A percentile compares a stretch with the other conserved stretches of the same genome.
These are phyloP conservation scores for Eudemis profundana DNA, from an alignment of 2,888 invertebrate genomes.

Conservation along the genomic window DNA sequence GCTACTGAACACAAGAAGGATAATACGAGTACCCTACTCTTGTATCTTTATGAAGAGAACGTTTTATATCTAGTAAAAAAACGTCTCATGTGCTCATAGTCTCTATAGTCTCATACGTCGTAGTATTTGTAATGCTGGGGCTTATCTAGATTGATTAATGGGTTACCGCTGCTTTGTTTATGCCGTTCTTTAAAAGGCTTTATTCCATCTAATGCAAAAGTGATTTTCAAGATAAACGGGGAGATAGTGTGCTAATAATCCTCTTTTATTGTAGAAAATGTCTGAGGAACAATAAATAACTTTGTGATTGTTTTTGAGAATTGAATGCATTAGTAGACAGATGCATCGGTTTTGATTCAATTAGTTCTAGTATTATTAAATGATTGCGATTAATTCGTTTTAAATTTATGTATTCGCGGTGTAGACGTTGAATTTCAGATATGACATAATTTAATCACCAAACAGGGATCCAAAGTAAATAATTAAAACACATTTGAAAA, in stretches of 20 bases:
- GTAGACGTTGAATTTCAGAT: no score
- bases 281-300: not conserved
- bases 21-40: not conserved
- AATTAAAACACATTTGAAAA: no score
- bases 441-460: no score
- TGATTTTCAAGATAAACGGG: conserved; percentile 15
- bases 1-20: conserved; percentile 3
- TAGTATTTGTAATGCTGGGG: not conserved
- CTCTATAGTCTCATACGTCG: not conserved
- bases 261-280: not conserved
- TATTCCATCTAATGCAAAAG: conserved; percentile 21
- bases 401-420: no score
- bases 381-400: no score
- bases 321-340: not conserved
- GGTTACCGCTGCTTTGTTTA: conserved; percentile 15
- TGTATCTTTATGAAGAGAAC: conserved; percentile 22
- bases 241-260: conserved; percentile 6
- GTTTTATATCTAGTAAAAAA: not conserved
- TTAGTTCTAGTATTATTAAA: no score
- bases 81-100: not conserved
- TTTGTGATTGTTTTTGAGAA: not conserved
- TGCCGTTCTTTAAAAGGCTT: conserved; percentile 19
- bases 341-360: no score
- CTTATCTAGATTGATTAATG: conserved; percentile 40
- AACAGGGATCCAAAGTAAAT: no score